Conservation (phyloP, 2,888 invertebrate genomes). For the Cinara cedri region DNA sequence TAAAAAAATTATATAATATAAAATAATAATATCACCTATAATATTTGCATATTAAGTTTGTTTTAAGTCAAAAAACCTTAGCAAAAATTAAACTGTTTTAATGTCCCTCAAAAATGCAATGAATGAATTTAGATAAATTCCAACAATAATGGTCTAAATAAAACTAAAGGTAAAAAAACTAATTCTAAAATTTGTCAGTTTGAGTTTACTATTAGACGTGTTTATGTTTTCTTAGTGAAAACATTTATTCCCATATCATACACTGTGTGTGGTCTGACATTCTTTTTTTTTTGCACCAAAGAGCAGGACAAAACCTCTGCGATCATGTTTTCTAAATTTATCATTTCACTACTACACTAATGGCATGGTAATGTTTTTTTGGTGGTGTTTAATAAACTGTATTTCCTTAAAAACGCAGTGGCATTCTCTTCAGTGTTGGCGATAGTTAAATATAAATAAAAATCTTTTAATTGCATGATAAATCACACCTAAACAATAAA, state of each 20-base stretch:
- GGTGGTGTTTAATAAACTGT: background rate
- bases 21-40: no score
- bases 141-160: no score
- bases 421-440: no score
- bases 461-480: conserved; percentile 16
- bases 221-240: background rate
- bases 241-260: background rate
- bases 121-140: no score
- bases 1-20: no score
- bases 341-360: no score
- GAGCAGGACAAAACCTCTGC: background rate
- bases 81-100: no score
- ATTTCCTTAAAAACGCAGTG: background rate
- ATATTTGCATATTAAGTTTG: no score
- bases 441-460: conserved; percentile 19
- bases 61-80: no score
- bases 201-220: background rate
- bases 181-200: background rate
- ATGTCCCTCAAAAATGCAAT: no score
- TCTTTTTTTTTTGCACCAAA: background rate
- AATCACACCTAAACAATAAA: no score
- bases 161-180: no score
- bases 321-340: background rate
- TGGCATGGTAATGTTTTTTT: background rate
- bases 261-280: background rate